Conservation (phyloP, 2,888 invertebrate species). For the Andrena bucephala region DNA sequence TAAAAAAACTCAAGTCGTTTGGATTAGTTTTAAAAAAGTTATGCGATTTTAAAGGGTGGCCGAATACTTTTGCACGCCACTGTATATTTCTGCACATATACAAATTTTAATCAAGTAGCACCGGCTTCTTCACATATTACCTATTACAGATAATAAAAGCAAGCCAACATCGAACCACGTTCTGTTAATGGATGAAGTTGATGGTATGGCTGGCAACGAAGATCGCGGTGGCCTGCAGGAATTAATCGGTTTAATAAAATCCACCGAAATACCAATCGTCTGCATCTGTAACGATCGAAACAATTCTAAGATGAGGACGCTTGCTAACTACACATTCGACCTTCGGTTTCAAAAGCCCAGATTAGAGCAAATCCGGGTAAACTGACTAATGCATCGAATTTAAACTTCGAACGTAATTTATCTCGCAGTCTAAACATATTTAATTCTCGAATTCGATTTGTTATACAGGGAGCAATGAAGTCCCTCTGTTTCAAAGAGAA, state of each 20-base stretch:
- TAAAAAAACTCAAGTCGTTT: no score
- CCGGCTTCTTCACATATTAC: background rate
- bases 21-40: no score
- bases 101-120: background rate
- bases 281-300: conserved; percentile 99
- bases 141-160: conserved; percentile 48
- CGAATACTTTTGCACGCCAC: no score
- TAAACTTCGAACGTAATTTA: conserved; percentile 4
- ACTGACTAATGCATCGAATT: conserved; percentile 2
- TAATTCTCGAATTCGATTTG: background rate
- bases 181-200: conserved; percentile 99
- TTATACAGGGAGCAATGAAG: conserved; percentile 92
- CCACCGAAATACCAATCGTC: conserved; percentile 94
- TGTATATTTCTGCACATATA: background rate
- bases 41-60: no score
- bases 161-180: conserved; percentile 89
- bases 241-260: conserved; percentile 95
- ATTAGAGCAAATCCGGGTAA: conserved; percentile 95
- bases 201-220: conserved; percentile 99
- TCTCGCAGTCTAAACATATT: background rate
- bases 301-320: conserved; percentile 96
- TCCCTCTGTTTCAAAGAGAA: conserved; percentile 96
- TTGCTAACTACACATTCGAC: conserved; percentile 98
- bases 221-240: conserved; percentile 99
- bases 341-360: conserved; percentile 94